phyloP scores from a whole-genome alignment of 2,113 vertebrate species.

The Struthio camelus region DNA sequence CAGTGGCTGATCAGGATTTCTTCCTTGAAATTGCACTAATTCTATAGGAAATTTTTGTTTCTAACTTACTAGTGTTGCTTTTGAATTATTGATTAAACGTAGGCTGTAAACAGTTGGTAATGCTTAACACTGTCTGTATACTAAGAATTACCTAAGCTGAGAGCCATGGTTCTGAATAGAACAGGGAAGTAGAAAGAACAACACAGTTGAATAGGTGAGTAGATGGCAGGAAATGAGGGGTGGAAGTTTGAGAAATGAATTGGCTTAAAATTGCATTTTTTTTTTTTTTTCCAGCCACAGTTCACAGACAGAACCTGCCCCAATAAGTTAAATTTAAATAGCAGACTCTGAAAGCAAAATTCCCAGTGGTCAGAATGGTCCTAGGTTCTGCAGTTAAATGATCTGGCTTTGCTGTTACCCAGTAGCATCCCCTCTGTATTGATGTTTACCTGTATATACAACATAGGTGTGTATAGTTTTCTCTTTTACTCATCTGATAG shows the following conservation, averaged over 20 bases:
- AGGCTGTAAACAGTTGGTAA: conserved; percentile 10
- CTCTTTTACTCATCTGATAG: neutral
- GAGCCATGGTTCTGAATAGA: neutral
- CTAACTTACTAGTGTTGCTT: neutral
- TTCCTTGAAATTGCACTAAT: neutral
- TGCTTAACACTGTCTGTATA: neutral
- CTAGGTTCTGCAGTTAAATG: neutral
- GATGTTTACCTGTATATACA: neutral
- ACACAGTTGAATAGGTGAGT: neutral
- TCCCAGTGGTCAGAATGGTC: neutral
- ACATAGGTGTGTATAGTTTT: neutral
- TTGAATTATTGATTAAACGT: neutral
- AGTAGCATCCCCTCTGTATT: neutral
- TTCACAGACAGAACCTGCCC: neutral
- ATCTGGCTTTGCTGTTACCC: neutral
- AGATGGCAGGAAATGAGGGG: neutral
- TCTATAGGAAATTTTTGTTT: neutral
- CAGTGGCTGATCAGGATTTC: neutral
- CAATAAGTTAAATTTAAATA: neutral
- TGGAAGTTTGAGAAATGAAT: neutral
- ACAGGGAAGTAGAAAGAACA: neutral
- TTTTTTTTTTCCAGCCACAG: too few relatives aligned
- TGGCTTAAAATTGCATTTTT: too few relatives aligned
- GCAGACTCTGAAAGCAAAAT: neutral
- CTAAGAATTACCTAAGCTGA: neutral